Percentiles rank a stretch among this genome's conserved stretches.
phyloP scores from a whole-genome alignment of 2,888 invertebrate genomes.

The Hydrotaea diabolus region DNA sequence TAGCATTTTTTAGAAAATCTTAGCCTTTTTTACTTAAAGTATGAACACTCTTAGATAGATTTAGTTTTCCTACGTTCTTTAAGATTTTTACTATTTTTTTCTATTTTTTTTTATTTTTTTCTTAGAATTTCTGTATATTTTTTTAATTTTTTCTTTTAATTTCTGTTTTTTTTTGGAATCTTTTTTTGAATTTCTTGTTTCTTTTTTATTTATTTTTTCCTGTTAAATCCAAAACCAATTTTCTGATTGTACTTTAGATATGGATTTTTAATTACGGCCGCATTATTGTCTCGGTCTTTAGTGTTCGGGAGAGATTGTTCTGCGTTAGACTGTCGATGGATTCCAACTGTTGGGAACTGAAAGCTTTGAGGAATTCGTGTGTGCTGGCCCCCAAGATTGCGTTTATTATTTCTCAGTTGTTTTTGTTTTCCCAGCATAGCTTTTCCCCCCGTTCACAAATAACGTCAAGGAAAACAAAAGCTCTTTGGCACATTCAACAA shows the following conservation, averaged over 20 bases:
- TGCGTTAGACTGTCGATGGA: constrained; percentile 61
- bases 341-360: constrained; percentile 63
- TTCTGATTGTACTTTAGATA: constrained; percentile 18
- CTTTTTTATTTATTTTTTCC: constrained; percentile 1
- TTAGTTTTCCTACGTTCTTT: too few relatives aligned
- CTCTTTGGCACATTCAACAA: constrained; percentile 48
- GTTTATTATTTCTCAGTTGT: not conserved
- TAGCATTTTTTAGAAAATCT: too few relatives aligned
- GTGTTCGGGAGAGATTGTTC: constrained; percentile 41
- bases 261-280: constrained; percentile 19
- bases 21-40: too few relatives aligned
- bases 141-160: not conserved
- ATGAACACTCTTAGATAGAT: too few relatives aligned
- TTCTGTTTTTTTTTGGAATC: constrained; percentile 50
- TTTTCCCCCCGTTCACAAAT: not conserved
- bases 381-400: constrained; percentile 45
- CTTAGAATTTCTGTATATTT: too few relatives aligned
- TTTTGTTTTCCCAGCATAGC: not conserved
- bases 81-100: too few relatives aligned
- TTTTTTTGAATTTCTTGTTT: constrained; percentile 54
- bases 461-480: constrained; percentile 46
- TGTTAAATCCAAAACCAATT: not conserved
- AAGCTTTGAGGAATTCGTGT: constrained; percentile 63
- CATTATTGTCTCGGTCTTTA: constrained; percentile 45
- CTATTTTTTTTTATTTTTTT: too few relatives aligned